Conservation (phyloP, 2,113 vertebrate species). For the Galemys pyrenaicus region DNA sequence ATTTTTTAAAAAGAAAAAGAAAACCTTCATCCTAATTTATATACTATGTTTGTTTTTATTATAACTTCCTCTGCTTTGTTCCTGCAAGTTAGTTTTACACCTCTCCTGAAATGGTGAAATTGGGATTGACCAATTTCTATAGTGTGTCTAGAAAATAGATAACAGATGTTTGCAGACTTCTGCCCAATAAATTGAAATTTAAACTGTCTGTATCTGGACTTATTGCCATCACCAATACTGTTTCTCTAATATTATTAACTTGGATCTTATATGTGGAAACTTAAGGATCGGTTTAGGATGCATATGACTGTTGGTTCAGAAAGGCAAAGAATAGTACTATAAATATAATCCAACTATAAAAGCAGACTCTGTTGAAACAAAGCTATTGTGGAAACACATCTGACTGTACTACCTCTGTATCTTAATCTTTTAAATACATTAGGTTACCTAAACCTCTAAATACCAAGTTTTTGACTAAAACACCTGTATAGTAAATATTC, state of each 20-base stretch:
- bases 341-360: constrained; percentile 20
- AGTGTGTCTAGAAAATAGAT: neutral
- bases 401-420: constrained; percentile 3
- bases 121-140: constrained; percentile 33
- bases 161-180: constrained; percentile 31
- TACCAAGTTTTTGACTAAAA: neutral
- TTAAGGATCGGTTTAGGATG: neutral
- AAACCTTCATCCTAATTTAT: constrained; percentile 8
- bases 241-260: neutral
- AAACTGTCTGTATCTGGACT: neutral
- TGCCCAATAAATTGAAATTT: constrained; percentile 20
- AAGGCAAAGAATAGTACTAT: constrained; percentile 16
- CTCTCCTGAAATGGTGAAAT: neutral
- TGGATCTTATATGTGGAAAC: neutral
- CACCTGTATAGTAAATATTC: neutral
- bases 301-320: constrained; percentile 31
- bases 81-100: neutral
- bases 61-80: neutral
- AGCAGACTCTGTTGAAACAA: neutral
- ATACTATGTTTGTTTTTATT: neutral
- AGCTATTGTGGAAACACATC: constrained; percentile 27
- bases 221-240: neutral
- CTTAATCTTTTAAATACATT: constrained; percentile 13
- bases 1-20: no score
- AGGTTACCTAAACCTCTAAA: neutral